These are phyloP conservation scores for Choristoneura fumiferana DNA, from an alignment of 1,140 invertebrate genomes.

Conservation along the genomic window DNA sequence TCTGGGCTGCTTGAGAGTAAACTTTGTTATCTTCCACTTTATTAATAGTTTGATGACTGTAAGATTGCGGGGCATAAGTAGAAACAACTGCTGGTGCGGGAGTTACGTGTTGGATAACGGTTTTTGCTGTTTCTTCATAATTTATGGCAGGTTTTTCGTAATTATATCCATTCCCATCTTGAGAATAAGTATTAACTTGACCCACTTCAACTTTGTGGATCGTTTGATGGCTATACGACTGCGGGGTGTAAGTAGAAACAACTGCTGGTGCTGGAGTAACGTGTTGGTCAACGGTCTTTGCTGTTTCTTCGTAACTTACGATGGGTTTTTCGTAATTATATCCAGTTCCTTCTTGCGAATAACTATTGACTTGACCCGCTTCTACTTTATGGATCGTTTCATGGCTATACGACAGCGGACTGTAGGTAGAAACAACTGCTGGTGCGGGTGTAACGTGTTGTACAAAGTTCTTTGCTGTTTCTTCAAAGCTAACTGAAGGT, in stretches of 20 bases:
- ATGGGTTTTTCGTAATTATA: constrained; percentile 41
- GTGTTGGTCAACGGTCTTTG: constrained; percentile 21
- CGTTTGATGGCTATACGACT: constrained; percentile 43
- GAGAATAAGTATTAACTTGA: constrained; percentile 28
- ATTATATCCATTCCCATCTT: constrained; percentile 37
- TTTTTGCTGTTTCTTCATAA: constrained; percentile 37
- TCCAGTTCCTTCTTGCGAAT: constrained; percentile 39
- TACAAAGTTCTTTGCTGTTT: constrained; percentile 22
- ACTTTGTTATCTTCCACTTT: constrained; percentile 28
- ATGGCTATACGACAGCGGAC: constrained; percentile 39
- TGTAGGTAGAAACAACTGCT: constrained; percentile 33
- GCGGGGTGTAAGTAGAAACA: constrained; percentile 33
- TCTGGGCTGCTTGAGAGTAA: neutral
- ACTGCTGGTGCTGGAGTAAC: constrained; percentile 35
- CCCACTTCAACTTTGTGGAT: constrained; percentile 34
- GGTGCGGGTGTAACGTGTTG: constrained; percentile 35
- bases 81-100: constrained; percentile 34
- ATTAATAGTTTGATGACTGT: constrained; percentile 46
- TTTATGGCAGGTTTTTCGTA: constrained; percentile 36
- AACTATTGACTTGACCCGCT: constrained; percentile 31
- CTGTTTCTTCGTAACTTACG: constrained; percentile 30
- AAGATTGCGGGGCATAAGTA: constrained; percentile 38
- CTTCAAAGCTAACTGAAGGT: constrained; percentile 35
- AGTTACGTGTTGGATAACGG: constrained; percentile 26
- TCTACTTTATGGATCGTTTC: constrained; percentile 42